These are phyloP conservation scores for Tamias sibiricus DNA, from an alignment of 2,113 vertebrate species.

Conservation along the genomic window DNA sequence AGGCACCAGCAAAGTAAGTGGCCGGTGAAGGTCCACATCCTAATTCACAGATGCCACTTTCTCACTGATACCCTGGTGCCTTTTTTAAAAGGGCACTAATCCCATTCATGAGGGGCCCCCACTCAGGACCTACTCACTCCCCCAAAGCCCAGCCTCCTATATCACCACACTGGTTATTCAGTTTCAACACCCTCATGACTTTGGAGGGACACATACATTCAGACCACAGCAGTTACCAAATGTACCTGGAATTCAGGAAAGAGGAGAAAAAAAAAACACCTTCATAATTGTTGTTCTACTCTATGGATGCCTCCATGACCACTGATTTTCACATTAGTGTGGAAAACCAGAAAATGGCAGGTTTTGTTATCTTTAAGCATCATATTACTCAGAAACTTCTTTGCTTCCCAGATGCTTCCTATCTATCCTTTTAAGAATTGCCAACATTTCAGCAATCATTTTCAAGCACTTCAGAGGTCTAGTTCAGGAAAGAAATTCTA, in stretches of 20 bases:
- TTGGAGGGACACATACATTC: neutral
- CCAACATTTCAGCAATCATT: neutral
- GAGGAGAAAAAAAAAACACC: neutral
- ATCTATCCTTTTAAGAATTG: neutral
- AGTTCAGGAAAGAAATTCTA: conserved; percentile 6
- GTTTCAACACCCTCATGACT: neutral
- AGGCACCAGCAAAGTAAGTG: neutral
- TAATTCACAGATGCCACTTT: neutral
- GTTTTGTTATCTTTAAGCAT: neutral
- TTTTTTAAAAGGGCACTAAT: neutral
- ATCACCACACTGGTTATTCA: neutral
- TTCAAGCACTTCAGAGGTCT: neutral
- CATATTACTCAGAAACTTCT: neutral
- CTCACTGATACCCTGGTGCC: neutral
- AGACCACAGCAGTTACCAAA: neutral
- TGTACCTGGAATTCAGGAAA: neutral
- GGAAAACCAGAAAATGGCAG: neutral
- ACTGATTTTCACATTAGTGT: neutral
- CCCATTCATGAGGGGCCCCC: neutral
- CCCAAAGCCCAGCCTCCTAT: neutral
- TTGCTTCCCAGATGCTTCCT: neutral
- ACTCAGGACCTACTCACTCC: neutral
- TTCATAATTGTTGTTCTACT: neutral
- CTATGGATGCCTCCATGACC: neutral
- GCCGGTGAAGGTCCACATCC: neutral